Percentiles rank a stretch among this genome's conserved stretches.
These are phyloP conservation scores for Caenorhabditis uteleia DNA, from an alignment of 2,888 invertebrate genomes.

Conservation along the genomic window DNA sequence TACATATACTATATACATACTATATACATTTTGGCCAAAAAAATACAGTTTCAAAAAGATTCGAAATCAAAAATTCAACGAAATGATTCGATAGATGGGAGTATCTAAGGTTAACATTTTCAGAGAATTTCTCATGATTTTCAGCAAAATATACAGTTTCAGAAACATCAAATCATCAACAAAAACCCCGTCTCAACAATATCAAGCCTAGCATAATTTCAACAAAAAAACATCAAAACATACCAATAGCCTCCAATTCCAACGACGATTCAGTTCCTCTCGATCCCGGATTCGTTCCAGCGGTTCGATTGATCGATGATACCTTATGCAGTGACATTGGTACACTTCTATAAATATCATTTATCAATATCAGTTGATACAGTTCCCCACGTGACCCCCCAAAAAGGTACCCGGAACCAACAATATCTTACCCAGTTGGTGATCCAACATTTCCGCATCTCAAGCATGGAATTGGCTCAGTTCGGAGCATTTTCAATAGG, in stretches of 20 bases:
- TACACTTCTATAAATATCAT: conserved; percentile 57
- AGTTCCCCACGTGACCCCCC: too few relatives aligned
- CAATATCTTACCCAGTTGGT: conserved; percentile 44
- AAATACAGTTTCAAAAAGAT: background rate
- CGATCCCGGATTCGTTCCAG: conserved; percentile 43
- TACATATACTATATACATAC: too few relatives aligned
- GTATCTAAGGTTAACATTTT: too few relatives aligned
- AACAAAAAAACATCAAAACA: background rate
- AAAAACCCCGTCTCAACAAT: too few relatives aligned
- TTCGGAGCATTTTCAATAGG: conserved; percentile 44
- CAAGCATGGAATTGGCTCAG: conserved; percentile 50
- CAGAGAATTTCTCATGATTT: too few relatives aligned
- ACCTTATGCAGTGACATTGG: conserved; percentile 64
- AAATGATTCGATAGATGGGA: too few relatives aligned
- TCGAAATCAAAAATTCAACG: too few relatives aligned
- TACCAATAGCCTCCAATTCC: conserved; percentile 63
- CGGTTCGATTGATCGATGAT: conserved; percentile 57
- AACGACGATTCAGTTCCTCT: conserved; percentile 52
- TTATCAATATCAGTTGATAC: too few relatives aligned
- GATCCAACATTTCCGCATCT: conserved; percentile 45
- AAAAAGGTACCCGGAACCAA: background rate
- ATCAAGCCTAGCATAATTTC: too few relatives aligned
- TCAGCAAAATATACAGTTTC: too few relatives aligned
- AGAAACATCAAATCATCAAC: too few relatives aligned
- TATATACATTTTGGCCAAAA: too few relatives aligned